A percentile compares a stretch with the other conserved stretches of the same genome.
These are phyloP conservation scores for Hydropsyche tenuis DNA, from an alignment of 1,140 invertebrate species.

Conservation along the genomic window DNA sequence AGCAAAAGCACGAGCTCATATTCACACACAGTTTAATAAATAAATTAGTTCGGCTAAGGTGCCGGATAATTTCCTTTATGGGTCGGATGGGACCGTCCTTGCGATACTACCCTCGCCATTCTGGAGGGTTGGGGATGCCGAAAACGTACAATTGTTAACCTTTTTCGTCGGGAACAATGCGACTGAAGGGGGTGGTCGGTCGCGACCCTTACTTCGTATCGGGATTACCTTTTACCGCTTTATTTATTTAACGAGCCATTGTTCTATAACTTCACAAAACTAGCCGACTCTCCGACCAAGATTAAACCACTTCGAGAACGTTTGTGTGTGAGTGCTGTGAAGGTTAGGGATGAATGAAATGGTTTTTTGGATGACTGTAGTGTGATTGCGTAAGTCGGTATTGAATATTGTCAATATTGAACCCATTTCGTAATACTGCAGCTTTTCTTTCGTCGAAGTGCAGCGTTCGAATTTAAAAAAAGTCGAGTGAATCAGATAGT, in stretches of 20 bases:
- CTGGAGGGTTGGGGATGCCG: not conserved
- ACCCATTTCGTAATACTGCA: too few species aligned
- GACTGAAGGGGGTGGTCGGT: not conserved
- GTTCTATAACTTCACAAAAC: constrained; percentile 26
- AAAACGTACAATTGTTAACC: constrained; percentile 20
- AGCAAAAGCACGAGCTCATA: not conserved
- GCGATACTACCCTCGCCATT: not conserved
- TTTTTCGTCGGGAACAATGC: constrained; percentile 23
- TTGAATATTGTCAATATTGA: too few species aligned
- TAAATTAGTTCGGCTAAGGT: constrained; percentile 1
- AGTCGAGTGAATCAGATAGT: too few species aligned
- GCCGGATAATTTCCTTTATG: constrained; percentile 18
- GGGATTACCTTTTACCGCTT: constrained; percentile 26
- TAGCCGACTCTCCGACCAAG: constrained; percentile 17
- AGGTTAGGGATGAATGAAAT: too few species aligned
- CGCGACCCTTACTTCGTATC: not conserved
- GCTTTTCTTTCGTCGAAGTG: too few species aligned
- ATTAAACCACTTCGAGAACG: constrained; percentile 19
- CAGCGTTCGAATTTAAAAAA: too few species aligned
- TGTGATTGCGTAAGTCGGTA: too few species aligned
- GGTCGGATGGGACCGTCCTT: not conserved
- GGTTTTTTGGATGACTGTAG: too few species aligned
- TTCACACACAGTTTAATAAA: constrained; percentile 11
- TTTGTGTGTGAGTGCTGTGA: too few species aligned
- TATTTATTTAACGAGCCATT: constrained; percentile 26